Evolutionary conservation across 1,140 invertebrate genomes (phyloP).

Genomic region (Drosophila kurseongensis): DNA sequence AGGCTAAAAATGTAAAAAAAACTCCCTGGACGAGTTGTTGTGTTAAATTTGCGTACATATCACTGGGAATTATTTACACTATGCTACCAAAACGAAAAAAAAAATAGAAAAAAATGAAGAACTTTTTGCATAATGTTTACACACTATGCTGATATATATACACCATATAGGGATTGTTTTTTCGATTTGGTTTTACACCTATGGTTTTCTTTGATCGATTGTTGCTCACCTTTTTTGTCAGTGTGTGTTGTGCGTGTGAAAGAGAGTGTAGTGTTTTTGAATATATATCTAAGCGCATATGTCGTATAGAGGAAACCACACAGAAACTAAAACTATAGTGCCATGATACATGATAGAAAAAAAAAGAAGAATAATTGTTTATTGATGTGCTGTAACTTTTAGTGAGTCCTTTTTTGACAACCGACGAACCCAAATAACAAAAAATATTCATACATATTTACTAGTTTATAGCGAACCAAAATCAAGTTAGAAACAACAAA

Average conservation of each 20-base stretch:
- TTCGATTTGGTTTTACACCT: constrained; percentile 48
- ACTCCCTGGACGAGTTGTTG: constrained; percentile 61
- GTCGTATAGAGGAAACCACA: constrained; percentile 42
- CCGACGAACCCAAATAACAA: constrained; percentile 19
- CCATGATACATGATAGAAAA: constrained; percentile 46
- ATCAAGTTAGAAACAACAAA: constrained; percentile 35
- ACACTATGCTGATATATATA: constrained; percentile 36
- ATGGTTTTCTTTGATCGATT: constrained; percentile 49
- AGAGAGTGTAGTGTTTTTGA: constrained; percentile 33
- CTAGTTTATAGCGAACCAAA: constrained; percentile 41
- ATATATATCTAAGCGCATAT: constrained; percentile 40
- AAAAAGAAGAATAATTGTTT: constrained; percentile 42
- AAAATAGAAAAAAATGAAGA: not conserved
- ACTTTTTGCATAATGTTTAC: constrained; percentile 56
- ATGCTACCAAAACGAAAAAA: constrained; percentile 30
- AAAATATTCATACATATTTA: constrained; percentile 44
- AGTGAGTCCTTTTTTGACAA: constrained; percentile 59
- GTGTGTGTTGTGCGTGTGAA: constrained; percentile 19
- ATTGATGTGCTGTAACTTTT: constrained; percentile 56
- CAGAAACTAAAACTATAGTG: constrained; percentile 62
- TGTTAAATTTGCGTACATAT: constrained; percentile 76
- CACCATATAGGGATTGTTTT: constrained; percentile 49
- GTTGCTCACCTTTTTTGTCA: constrained; percentile 49
- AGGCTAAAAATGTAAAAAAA: constrained; percentile 26
- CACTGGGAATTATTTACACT: constrained; percentile 76